Evolutionary conservation across 2,113 vertebrate genomes (phyloP).

Genomic region (Mus spicilegus): DNA sequence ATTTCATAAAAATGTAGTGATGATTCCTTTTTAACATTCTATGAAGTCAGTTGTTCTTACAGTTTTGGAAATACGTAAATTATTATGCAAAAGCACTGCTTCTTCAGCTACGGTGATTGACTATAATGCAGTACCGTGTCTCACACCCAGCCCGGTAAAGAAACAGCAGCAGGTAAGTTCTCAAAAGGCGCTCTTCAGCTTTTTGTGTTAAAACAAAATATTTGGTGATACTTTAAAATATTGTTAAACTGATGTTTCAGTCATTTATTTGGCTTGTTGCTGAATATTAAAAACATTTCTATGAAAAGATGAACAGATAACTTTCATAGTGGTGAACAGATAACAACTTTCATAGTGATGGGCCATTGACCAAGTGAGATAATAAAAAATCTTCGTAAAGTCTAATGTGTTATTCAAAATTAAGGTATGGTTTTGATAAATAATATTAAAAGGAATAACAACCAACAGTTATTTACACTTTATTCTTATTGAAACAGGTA

Average conservation of each 20-base stretch:
- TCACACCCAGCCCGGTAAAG: not conserved
- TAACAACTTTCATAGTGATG: not conserved
- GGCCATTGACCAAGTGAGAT: not conserved
- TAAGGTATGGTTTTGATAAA: not conserved
- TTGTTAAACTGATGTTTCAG: not conserved
- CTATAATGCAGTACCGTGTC: not conserved
- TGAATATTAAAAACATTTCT: not conserved
- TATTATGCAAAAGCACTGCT: slow-evolving; percentile 21
- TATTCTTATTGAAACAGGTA: not conserved
- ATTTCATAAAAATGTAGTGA: not conserved
- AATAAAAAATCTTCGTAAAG: not conserved
- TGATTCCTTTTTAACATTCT: not conserved
- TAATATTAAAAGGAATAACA: not conserved
- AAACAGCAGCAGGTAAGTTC: not conserved
- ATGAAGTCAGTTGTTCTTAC: not conserved
- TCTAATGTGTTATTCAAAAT: not conserved
- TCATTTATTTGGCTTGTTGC: not conserved
- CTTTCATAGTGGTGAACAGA: not conserved
- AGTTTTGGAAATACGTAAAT: not conserved
- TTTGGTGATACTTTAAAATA: slow-evolving; percentile 5
- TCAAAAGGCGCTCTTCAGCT: not conserved
- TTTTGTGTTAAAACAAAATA: not conserved
- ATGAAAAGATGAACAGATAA: not conserved
- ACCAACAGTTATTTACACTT: not conserved
- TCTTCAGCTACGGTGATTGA: not conserved